Evolutionary conservation across 2,113 vertebrate species (phyloP), one percentile per base, ranked within the genome.

Genomic region (Trogon melanurus): DNA sequence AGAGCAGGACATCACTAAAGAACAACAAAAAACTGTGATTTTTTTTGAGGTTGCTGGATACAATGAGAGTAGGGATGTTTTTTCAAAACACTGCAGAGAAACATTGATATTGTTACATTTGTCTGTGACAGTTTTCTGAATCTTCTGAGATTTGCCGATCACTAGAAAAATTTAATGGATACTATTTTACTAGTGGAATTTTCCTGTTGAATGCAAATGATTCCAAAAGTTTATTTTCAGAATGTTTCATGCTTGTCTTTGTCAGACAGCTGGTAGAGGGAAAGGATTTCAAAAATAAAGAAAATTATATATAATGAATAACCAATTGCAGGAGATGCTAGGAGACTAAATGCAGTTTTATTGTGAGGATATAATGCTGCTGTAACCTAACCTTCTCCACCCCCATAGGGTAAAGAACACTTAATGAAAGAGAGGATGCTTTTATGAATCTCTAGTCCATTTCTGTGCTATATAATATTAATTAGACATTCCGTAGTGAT

Each of bases 201-300:
- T 95, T 92, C 83, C 85, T 57, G 89, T 81, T 96, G 92, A 96
- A 93, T 93, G 76, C 76, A 96, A 96, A 96, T 95, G 19, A 80
- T 65, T 93, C 64, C 72, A 92, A 88, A 96, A 97, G 90, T 96
- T 96, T 97, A 92, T 96, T 96, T 87, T 93, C 88, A 97, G 88
- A 94, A 71, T 75, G 73, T 81, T 88, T 89, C 72, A 79, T 79
- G 72, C 69, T n/a, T 86, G 60, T 26, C n/a, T 96, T 95, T 94
- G 88, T 95, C 78, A 93, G 90, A 92, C 95, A 97, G 85, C 95
- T 96, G 93, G 90, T 90, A 81, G 72, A 92, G 38, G 92, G 72
- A 88, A 90, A 96, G 58, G 6, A 25, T 75, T 96, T 89, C 79
- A 96, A 92, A 97, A 94, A 96, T 90, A 96, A 91, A 96, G 95